Conservation (phyloP, 2,888 invertebrate genomes). For the Leptinotarsa tumamoca region DNA sequence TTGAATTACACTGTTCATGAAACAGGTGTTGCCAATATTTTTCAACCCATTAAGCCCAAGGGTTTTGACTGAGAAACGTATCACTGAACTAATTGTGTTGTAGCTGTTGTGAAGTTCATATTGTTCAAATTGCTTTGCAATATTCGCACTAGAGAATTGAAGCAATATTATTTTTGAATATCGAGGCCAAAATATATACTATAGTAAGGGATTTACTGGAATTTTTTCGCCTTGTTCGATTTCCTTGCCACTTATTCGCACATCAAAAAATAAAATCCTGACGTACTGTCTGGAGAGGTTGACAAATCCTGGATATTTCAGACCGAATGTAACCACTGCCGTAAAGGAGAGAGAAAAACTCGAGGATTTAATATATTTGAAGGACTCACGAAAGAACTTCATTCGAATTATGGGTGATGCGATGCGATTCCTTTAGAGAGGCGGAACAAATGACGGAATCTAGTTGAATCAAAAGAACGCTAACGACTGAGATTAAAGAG, state of each 20-base stretch:
- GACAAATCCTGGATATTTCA: conserved; percentile 5
- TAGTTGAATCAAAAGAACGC: conserved; percentile 10
- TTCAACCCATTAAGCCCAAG: no score
- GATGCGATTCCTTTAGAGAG: background rate
- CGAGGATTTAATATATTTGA: conserved; percentile 11
- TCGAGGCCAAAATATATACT: no score
- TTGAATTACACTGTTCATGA: no score
- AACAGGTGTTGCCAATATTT: no score
- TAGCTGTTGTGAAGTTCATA: no score
- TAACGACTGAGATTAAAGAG: conserved; percentile 16
- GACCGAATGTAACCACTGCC: conserved; percentile 5
- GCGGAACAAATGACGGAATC: background rate
- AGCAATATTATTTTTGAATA: no score
- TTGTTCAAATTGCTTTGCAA: no score
- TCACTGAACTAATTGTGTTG: no score
- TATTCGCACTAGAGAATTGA: no score
- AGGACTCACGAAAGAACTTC: background rate
- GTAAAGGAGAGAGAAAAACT: background rate
- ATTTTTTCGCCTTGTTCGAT: background rate
- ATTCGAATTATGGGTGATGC: conserved; percentile 12
- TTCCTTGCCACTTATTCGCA: background rate
- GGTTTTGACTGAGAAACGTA: no score
- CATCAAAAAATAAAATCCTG: conserved; percentile 9
- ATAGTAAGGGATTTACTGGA: background rate
- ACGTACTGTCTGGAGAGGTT: background rate